Conservation (phyloP, 1,140 invertebrate genomes). For the Pseudomyrmex concolor region DNA sequence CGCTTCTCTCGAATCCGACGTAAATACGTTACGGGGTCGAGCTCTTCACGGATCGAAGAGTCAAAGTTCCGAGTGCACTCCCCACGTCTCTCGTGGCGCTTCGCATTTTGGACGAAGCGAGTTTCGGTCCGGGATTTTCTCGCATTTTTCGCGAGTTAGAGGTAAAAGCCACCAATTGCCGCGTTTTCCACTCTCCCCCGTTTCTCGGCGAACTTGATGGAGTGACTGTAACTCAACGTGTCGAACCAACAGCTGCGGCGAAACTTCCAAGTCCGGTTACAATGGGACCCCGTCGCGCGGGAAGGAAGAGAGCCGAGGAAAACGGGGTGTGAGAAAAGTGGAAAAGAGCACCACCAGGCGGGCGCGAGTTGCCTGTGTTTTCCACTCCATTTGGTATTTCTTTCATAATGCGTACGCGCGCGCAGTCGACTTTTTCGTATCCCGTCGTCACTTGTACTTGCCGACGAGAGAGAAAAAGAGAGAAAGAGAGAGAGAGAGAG, state of each 20-base stretch:
- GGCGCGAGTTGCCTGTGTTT: slow-evolving; percentile 66
- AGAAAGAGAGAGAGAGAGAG: no score
- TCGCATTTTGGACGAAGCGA: slow-evolving; percentile 38
- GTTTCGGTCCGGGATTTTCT: slow-evolving; percentile 41
- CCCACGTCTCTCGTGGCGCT: slow-evolving; percentile 30
- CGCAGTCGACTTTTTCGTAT: slow-evolving; percentile 52
- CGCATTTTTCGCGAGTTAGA: slow-evolving; percentile 51
- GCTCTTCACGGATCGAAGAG: slow-evolving; percentile 40
- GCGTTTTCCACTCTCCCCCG: neutral
- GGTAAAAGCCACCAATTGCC: slow-evolving; percentile 65
- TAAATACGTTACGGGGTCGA: slow-evolving; percentile 46
- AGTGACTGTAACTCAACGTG: slow-evolving; percentile 66
- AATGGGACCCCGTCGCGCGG: slow-evolving; percentile 40
- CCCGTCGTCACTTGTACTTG: slow-evolving; percentile 37
- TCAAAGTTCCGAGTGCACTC: slow-evolving; percentile 55
- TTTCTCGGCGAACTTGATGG: slow-evolving; percentile 50
- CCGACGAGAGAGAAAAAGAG: neutral
- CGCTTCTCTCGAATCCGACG: slow-evolving; percentile 18
- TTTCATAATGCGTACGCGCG: slow-evolving; percentile 68
- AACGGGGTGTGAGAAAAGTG: slow-evolving; percentile 23
- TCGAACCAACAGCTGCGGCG: slow-evolving; percentile 62
- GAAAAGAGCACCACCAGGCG: slow-evolving; percentile 14
- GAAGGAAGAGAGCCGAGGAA: neutral
- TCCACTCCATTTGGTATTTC: slow-evolving; percentile 77
- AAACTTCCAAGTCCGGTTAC: slow-evolving; percentile 67